Evolutionary conservation across 2,113 vertebrate genomes (phyloP).

Genomic region (Brevimyrus niger): DNA sequence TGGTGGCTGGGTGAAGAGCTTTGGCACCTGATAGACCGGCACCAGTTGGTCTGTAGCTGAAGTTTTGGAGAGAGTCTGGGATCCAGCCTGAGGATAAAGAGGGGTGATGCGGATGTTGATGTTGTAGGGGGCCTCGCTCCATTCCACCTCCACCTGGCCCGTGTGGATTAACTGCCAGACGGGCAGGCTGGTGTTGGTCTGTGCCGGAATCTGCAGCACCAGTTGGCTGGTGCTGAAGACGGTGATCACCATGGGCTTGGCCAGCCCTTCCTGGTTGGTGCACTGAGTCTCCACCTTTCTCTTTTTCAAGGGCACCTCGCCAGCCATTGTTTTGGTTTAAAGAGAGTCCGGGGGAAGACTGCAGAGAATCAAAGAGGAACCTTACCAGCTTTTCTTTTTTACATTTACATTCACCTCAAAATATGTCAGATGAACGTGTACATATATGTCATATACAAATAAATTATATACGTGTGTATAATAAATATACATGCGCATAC

Average conservation of each 20-base stretch:
- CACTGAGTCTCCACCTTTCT: slow-evolving; percentile 4
- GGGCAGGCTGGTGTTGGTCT: slow-evolving; percentile 29
- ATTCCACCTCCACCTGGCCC: slow-evolving; percentile 25
- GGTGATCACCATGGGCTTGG: slow-evolving; percentile 7
- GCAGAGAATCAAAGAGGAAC: background rate
- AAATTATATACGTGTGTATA: background rate
- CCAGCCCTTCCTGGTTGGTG: background rate
- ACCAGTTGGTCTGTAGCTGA: slow-evolving; percentile 25
- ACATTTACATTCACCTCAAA: background rate
- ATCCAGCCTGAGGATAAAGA: background rate
- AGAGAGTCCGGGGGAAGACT: background rate
- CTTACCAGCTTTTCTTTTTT: background rate
- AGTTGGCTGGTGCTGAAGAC: slow-evolving; percentile 18
- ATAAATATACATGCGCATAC: background rate
- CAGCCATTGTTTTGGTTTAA: slow-evolving; percentile 1
- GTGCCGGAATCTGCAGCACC: slow-evolving; percentile 32
- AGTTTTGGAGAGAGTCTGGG: background rate
- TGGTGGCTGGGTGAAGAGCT: background rate
- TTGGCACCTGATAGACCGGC: background rate
- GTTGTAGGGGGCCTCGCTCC: slow-evolving; percentile 37
- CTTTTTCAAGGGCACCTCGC: slow-evolving; percentile 12
- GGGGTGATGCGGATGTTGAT: slow-evolving; percentile 30
- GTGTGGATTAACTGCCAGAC: slow-evolving; percentile 40
- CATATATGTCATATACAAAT: background rate
- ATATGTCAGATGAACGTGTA: background rate